These are phyloP conservation scores for Dicrurus megarhynchus DNA, from an alignment of 2,113 vertebrate genomes.

Conservation along the genomic window DNA sequence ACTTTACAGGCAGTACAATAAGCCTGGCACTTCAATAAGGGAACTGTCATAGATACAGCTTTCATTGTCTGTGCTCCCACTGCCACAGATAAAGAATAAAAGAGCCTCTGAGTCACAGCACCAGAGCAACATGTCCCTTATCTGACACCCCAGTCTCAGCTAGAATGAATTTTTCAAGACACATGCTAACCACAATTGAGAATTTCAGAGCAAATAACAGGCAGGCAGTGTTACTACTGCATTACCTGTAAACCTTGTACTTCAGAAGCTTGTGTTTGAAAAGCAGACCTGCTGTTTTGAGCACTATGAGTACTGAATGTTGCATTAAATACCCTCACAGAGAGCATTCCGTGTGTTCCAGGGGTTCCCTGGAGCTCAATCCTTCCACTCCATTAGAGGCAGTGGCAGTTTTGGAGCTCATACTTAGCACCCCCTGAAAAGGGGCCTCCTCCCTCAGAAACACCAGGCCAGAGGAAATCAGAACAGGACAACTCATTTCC, in stretches of 20 bases:
- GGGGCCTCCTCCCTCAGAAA: not conserved
- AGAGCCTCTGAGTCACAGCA: not conserved
- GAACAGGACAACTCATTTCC: not conserved
- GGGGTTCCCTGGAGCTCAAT: not conserved
- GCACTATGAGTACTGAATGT: not conserved
- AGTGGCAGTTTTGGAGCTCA: not conserved
- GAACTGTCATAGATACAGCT: not conserved
- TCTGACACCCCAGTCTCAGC: not conserved
- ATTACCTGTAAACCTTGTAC: not conserved
- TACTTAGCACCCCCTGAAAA: not conserved
- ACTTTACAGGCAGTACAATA: not conserved
- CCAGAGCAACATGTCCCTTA: not conserved
- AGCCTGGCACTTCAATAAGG: not conserved
- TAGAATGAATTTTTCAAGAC: not conserved
- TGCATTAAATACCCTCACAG: not conserved
- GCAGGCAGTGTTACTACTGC: not conserved
- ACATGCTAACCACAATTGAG: not conserved
- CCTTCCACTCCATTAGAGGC: not conserved
- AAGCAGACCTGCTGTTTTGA: not conserved
- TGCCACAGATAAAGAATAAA: not conserved
- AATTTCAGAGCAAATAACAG: not conserved
- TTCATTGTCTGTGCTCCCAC: not conserved
- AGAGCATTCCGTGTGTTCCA: not conserved
- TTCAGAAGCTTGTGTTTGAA: not conserved
- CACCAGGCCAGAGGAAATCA: not conserved